A percentile compares a stretch with the other conserved stretches of the same genome.
phyloP scores from a whole-genome alignment of 2,797 vertebrate species.

The Vireo griseus region DNA sequence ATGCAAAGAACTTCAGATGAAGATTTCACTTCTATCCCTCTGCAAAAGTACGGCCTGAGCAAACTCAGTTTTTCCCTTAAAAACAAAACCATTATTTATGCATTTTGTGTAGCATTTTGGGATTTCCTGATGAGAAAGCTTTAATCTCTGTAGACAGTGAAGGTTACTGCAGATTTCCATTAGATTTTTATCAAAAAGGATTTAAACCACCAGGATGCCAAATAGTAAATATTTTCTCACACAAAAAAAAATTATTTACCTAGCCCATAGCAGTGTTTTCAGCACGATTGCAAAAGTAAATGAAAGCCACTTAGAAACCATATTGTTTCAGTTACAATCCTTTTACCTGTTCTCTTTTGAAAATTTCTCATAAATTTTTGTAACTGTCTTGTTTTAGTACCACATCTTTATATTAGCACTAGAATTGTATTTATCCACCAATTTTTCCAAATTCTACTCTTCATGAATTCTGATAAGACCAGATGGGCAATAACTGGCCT shows the following conservation, averaged over 20 bases:
- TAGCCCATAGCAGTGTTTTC: not conserved
- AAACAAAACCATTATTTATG: not conserved
- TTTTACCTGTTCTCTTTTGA: not conserved
- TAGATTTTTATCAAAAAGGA: not conserved
- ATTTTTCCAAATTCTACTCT: not conserved
- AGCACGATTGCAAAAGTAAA: not conserved
- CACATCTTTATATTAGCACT: not conserved
- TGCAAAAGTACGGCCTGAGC: not conserved
- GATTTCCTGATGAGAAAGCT: not conserved
- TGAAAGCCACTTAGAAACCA: not conserved
- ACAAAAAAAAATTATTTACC: not conserved
- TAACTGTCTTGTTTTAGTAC: not conserved
- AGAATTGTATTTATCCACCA: not conserved
- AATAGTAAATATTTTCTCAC: not conserved
- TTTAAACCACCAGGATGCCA: not conserved
- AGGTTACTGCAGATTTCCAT: not conserved
- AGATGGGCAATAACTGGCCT: not conserved
- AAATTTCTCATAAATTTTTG: not conserved
- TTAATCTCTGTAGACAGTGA: not conserved
- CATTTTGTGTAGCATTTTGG: not conserved
- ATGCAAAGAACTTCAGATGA: not conserved
- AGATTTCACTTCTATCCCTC: not conserved
- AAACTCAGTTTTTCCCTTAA: not conserved
- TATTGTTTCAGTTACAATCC: not conserved
- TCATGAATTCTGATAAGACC: not conserved